Evolutionary conservation across 2,797 vertebrate species (phyloP).

Genomic region (Gouania willdenowi): DNA sequence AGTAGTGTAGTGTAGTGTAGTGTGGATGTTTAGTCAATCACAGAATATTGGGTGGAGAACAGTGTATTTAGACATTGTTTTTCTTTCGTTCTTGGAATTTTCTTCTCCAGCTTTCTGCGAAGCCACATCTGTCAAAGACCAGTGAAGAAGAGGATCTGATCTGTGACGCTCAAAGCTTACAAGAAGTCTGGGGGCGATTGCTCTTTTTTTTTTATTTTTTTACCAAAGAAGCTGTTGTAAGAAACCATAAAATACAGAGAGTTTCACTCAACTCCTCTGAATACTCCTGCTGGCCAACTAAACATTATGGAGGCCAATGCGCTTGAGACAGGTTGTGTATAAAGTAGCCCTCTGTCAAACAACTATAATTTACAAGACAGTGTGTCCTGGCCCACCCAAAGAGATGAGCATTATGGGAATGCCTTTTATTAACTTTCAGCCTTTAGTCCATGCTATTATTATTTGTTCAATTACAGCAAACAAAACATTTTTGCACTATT

Average conservation of each 20-base stretch:
- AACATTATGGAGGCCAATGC: conserved; percentile 52
- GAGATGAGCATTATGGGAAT: conserved; percentile 28
- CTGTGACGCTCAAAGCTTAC: too few relatives aligned
- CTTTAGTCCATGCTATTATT: too few relatives aligned
- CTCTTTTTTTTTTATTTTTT: too few relatives aligned
- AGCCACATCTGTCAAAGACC: too few relatives aligned
- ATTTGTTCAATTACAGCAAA: too few relatives aligned
- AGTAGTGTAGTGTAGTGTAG: not conserved
- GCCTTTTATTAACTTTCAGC: conserved; percentile 23
- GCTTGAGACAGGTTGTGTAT: conserved; percentile 55
- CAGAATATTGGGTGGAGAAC: conserved; percentile 44
- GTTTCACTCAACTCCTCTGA: conserved; percentile 41
- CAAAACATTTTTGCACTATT: too few relatives aligned
- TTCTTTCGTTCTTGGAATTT: conserved; percentile 17
- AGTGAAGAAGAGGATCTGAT: too few relatives aligned
- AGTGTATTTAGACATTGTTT: conserved; percentile 13
- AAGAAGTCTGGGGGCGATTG: too few relatives aligned
- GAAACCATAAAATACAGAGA: conserved; percentile 40
- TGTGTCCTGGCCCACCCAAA: conserved; percentile 67
- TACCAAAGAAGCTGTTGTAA: conserved; percentile 34
- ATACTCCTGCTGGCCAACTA: conserved; percentile 55
- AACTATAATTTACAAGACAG: conserved; percentile 58
- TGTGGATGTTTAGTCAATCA: conserved; percentile 6
- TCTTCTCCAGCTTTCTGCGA: conserved; percentile 13
- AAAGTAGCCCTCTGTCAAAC: conserved; percentile 59